Percentiles rank a stretch among this genome's conserved stretches.
Evolutionary conservation across 1,140 invertebrate genomes (phyloP).

Genomic region (Zaprionus camerounensis): DNA sequence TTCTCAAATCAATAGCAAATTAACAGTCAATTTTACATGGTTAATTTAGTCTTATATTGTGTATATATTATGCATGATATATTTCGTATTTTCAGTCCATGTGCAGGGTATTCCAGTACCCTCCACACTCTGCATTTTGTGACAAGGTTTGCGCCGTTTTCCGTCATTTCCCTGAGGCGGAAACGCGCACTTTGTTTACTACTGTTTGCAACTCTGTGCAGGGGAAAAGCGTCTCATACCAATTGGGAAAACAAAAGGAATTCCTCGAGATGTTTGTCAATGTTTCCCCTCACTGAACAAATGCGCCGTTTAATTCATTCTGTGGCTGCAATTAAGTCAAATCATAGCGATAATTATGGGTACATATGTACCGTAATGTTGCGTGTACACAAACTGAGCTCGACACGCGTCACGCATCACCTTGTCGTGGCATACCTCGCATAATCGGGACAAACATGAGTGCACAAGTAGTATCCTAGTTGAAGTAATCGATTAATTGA

Average conservation of each 20-base stretch:
- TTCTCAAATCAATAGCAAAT: too few species aligned
- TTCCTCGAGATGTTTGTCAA: constrained; percentile 13
- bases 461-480: not conserved
- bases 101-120: not conserved
- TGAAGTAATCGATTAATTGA: not conserved
- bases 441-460: not conserved
- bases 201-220: constrained; percentile 10
- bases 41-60: too few species aligned
- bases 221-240: constrained; percentile 29
- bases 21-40: too few species aligned
- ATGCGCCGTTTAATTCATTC: constrained; percentile 23
- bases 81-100: too few species aligned
- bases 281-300: constrained; percentile 21
- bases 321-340: constrained; percentile 40
- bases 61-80: too few species aligned
- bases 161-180: not conserved
- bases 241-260: constrained; percentile 24
- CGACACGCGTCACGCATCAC: constrained; percentile 13
- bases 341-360: constrained; percentile 36
- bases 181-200: constrained; percentile 18
- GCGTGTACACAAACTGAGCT: constrained; percentile 34
- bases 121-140: not conserved
- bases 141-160: not conserved
- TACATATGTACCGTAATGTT: constrained; percentile 4
- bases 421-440: too few species aligned